Base-by-base conservation (phyloP, 2,888 invertebrate genomes). In the Erynnis tages region DNA sequence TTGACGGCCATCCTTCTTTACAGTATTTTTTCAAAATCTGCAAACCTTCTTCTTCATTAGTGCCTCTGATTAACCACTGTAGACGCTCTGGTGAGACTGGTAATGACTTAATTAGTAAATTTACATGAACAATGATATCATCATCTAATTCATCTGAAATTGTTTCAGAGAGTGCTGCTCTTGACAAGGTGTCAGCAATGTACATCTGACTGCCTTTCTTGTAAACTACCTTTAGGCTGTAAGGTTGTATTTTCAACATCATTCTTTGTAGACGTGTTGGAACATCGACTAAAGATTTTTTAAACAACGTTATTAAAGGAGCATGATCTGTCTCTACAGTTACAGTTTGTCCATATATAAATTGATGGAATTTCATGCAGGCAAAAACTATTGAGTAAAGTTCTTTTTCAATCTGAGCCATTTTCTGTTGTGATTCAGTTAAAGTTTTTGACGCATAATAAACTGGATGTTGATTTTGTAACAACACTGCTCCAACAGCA, bases 351-450 rank as follows among this genome's bases (percentile, higher is more conserved):
- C 57, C 56, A 57, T 60, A 62, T 21, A 56, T 43, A 53, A 49
- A 60, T 29, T 60, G 54, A 54, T 59, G 54, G n/a, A 53, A 59
- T 6, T 34, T 41, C 5, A 48, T 44, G 14, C 59, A 57, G 0
- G 53, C 62, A 57, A 59, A 60, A n/a, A 58, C 43, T 38, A 61
- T 57, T 17, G 59, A 32, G 46, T 55, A 59, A 5, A 62, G 45
- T 34, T 58, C 58, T 46, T 62, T 62, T 27, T 62, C 59, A 35
- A 62, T 60, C 21, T 61, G 59, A 23, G 59, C 25, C 25, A 25
- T 14, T 14, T 5, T 25, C 14, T 40, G 40, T n/a, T 40, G 40
- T 2, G n/a, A 8, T n/a, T 6, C 16, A 5, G 40, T 40, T 40
- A 40, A 40, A 1, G 40, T 25, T 40, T 25, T 27, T 8, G 40